A percentile compares a stretch with the other conserved stretches of the same genome.
Evolutionary conservation across 2,888 invertebrate species (phyloP).

Genomic region (Baccha elongata): DNA sequence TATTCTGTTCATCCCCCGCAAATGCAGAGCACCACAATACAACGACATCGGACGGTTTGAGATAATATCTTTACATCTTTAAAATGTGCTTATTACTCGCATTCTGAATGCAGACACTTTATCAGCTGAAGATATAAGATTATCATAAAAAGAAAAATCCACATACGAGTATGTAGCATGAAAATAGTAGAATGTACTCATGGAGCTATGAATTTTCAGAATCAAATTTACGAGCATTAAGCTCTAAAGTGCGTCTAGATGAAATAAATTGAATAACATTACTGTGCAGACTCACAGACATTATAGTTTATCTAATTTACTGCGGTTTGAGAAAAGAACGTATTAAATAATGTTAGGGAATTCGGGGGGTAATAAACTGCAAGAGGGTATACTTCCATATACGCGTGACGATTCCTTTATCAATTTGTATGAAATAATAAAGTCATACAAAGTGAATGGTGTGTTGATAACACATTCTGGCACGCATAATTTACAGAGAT

Average conservation of each 20-base stretch:
- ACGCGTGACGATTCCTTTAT: conserved; percentile 44
- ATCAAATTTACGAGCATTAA: conserved; percentile 57
- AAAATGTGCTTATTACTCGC: conserved; percentile 53
- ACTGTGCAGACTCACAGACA: conserved; percentile 60
- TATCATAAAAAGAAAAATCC: conserved; percentile 22
- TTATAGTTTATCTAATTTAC: conserved; percentile 69
- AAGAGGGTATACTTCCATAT: conserved; percentile 5
- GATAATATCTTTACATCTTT: conserved; percentile 23
- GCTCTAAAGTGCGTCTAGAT: conserved; percentile 69
- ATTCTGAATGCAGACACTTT: conserved; percentile 57
- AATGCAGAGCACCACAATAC: conserved; percentile 8
- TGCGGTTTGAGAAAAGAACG: conserved; percentile 37
- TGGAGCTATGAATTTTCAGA: conserved; percentile 43
- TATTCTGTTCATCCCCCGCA: conserved; percentile 22
- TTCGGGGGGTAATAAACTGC: background rate
- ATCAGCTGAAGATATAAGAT: conserved; percentile 68
- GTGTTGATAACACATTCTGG: too few relatives aligned
- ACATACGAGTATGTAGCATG: background rate
- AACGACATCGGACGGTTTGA: conserved; percentile 8
- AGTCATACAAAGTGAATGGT: background rate
- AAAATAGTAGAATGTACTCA: conserved; percentile 8
- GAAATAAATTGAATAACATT: conserved; percentile 68
- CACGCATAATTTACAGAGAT: too few relatives aligned
- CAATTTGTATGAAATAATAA: conserved; percentile 43
- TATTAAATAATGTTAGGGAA: conserved; percentile 37